phyloP scores from a whole-genome alignment of 1,140 invertebrate genomes.

The Orius laevigatus region DNA sequence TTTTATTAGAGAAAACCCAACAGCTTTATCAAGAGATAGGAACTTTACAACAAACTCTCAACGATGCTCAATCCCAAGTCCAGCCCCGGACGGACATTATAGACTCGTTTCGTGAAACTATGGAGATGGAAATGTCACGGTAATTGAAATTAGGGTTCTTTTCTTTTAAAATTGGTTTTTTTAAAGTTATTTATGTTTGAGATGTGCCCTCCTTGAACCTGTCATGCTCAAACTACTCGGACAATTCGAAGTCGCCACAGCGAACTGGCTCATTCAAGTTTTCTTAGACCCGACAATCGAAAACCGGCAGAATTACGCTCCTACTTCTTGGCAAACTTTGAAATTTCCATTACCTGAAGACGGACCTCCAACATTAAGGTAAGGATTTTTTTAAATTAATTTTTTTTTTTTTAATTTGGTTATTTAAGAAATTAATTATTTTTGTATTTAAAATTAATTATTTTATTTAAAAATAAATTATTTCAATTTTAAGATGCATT shows the following conservation, averaged over 20 bases:
- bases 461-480: too few relatives aligned
- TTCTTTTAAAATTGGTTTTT: background rate
- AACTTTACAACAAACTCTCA: constrained; percentile 51
- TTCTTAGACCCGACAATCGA: constrained; percentile 32
- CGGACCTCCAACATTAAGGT: constrained; percentile 46
- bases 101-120: constrained; percentile 40
- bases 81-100: constrained; percentile 32
- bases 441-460: constrained; percentile 9
- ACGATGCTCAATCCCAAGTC: constrained; percentile 36
- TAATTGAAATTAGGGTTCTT: too few relatives aligned
- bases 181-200: constrained; percentile 42
- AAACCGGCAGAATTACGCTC: constrained; percentile 32
- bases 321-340: constrained; percentile 33
- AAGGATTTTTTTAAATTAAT: constrained; percentile 17
- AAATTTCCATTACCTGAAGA: constrained; percentile 46
- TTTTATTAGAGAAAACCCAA: constrained; percentile 59
- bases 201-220: constrained; percentile 56
- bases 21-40: constrained; percentile 51
- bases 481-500: constrained; percentile 43
- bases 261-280: constrained; percentile 71
- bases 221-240: constrained; percentile 45
- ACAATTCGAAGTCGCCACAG: constrained; percentile 62
- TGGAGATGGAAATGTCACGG: constrained; percentile 43
- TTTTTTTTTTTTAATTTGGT: constrained; percentile 4
- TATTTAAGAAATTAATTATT: constrained; percentile 5